Conservation (phyloP, 2,113 vertebrate species). For the Ascaphus truei region DNA sequence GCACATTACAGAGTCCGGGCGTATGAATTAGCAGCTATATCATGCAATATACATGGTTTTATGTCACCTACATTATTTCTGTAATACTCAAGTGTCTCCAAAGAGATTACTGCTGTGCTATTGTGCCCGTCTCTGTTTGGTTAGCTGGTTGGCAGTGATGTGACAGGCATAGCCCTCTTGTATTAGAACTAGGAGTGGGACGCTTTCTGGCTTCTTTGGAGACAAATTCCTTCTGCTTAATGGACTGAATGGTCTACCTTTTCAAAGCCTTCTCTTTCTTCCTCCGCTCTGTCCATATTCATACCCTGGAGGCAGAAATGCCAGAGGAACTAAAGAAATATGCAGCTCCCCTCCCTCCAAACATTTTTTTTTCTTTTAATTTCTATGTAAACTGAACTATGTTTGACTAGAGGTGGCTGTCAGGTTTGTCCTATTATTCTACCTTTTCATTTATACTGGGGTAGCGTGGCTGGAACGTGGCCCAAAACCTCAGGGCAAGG, state of each 20-base stretch:
- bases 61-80: background rate
- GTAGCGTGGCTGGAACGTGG: slow-evolving; percentile 46
- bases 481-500: slow-evolving; percentile 32
- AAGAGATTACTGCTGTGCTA: slow-evolving; percentile 20
- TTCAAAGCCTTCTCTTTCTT: slow-evolving; percentile 21
- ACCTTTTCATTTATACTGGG: slow-evolving; percentile 39
- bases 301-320: slow-evolving; percentile 29
- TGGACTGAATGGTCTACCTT: slow-evolving; percentile 34
- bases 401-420: slow-evolving; percentile 42
- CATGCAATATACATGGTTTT: background rate
- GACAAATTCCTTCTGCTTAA: slow-evolving; percentile 32
- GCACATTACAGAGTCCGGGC: background rate
- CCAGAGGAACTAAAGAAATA: slow-evolving; percentile 18
- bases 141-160: slow-evolving; percentile 31
- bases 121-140: slow-evolving; percentile 26
- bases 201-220: slow-evolving; percentile 14
- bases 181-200: background rate
- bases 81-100: slow-evolving; percentile 16
- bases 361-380: slow-evolving; percentile 20
- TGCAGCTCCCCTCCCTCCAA: slow-evolving; percentile 28
- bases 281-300: background rate
- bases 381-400: slow-evolving; percentile 38
- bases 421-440: slow-evolving; percentile 41
- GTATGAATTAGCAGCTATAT: background rate
- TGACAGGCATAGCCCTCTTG: slow-evolving; percentile 21